Base-by-base conservation (phyloP, 2,797 vertebrate species). In the Onychomys torridus region DNA sequence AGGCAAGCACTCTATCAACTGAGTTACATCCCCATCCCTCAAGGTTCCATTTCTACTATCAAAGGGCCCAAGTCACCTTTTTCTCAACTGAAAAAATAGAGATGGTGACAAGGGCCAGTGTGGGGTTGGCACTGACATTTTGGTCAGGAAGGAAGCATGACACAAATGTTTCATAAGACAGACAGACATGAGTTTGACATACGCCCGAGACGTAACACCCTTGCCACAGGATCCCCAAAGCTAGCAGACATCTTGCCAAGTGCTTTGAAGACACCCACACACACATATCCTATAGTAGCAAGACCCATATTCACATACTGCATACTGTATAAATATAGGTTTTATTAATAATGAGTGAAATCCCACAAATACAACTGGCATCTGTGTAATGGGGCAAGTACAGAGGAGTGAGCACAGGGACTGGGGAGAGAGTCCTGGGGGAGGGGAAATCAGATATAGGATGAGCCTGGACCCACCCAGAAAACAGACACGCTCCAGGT, bases 321-420 rank as follows among this genome's bases (percentile, higher is more conserved):
- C 43, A 32, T 97, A 98, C 98, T 93, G 98, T 98, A 98, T 98
- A 99, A 99, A 98, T 99, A 98, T 98, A 98, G 95, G 98, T 98
- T 99, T 99, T 98, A 99, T 98, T 99, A 98, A 98, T 98, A 97
- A 98, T 63, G 87, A 97, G 98, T 97, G 98, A 98, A 98, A 98
- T 52, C 98, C 98, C 97, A 98, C 97, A 73, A 97, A 97, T 97
- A 98, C 97, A 98, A 96, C 97, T 95, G 98, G 97, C 97, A 96
- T 94, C 95, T 55, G 92, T 86, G 95, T 93, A 94, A 86, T 85
- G 75, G n/a, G 82, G 67, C 67, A 14, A 77, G 37, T 13, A 10
- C 71, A 65, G 91, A 25, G 71, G 69, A 16, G 6, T 59, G 69
- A 49, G 29, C 46, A 14, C 23, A 73, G 65, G 63, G 94, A 71